Percentiles rank a stretch among this genome's conserved stretches.
Conservation (phyloP, 92 coral and sea anemone species). For the Zoanthus sansibaricus region DNA sequence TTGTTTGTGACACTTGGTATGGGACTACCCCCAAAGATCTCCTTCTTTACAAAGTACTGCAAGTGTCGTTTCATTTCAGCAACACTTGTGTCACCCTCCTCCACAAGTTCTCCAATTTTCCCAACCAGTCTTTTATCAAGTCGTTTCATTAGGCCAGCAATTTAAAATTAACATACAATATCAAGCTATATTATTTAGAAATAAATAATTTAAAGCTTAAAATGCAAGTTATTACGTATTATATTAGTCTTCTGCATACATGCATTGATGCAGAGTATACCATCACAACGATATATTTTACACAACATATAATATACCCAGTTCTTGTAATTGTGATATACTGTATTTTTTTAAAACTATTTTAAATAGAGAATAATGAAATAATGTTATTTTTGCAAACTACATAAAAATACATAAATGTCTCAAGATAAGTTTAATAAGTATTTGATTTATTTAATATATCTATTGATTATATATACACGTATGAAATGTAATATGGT, state of each 20-base stretch:
- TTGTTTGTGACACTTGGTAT: conserved; percentile 33
- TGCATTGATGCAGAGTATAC: too few species aligned
- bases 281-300: background rate
- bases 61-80: conserved; percentile 70
- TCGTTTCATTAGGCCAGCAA: conserved; percentile 53
- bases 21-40: conserved; percentile 41
- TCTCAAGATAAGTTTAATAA: too few species aligned
- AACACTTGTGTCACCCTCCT: conserved; percentile 60
- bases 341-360: too few species aligned
- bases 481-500: background rate
- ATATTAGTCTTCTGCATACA: too few species aligned
- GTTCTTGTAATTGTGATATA: too few species aligned
- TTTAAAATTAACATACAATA: conserved; percentile 29
- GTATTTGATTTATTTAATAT: too few species aligned
- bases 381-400: too few species aligned
- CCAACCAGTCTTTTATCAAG: conserved; percentile 45
- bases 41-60: conserved; percentile 39
- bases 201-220: background rate
- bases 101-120: conserved; percentile 61
- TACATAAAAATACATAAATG: too few species aligned
- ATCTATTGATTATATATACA: too few species aligned
- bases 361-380: too few species aligned
- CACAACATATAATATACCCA: background rate
- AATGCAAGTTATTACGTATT: too few species aligned
- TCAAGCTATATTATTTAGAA: background rate